Evolutionary conservation across 2,113 vertebrate species (phyloP).

Genomic region (Sander vitreus): DNA sequence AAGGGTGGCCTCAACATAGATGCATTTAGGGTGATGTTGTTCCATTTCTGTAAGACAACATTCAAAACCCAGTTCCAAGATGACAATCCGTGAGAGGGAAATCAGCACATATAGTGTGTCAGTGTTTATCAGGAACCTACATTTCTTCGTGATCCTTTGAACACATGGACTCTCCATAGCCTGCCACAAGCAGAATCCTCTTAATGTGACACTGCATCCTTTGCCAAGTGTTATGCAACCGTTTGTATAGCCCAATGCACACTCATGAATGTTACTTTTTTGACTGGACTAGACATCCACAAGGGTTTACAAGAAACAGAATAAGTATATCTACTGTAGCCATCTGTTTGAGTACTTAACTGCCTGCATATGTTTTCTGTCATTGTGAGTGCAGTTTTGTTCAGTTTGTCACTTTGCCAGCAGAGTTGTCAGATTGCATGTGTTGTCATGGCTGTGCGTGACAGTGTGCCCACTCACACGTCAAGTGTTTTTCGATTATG

Average conservation of each 20-base stretch:
- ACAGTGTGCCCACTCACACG: constrained; percentile 19
- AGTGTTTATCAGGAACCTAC: background rate
- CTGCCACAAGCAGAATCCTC: background rate
- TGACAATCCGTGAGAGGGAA: background rate
- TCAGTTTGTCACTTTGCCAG: background rate
- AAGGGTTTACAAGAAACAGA: background rate
- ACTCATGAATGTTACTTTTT: no score
- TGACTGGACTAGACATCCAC: background rate
- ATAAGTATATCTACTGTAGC: background rate
- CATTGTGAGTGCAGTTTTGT: background rate
- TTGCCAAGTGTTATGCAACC: background rate
- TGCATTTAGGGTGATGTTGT: background rate
- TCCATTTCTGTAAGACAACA: background rate
- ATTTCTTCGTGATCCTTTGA: background rate
- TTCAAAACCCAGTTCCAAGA: background rate
- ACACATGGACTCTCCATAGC: background rate
- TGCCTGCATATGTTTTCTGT: background rate
- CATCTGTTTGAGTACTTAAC: background rate
- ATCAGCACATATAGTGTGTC: background rate
- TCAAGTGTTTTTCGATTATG: constrained; percentile 6
- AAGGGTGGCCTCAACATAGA: background rate
- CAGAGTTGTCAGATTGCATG: background rate
- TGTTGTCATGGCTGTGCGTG: background rate
- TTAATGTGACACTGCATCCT: background rate
- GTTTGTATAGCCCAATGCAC: background rate